A percentile compares a stretch with the other conserved stretches of the same genome.
phyloP scores from a whole-genome alignment of 2,797 vertebrate species.

The Pteronotus mesoamericanus region DNA sequence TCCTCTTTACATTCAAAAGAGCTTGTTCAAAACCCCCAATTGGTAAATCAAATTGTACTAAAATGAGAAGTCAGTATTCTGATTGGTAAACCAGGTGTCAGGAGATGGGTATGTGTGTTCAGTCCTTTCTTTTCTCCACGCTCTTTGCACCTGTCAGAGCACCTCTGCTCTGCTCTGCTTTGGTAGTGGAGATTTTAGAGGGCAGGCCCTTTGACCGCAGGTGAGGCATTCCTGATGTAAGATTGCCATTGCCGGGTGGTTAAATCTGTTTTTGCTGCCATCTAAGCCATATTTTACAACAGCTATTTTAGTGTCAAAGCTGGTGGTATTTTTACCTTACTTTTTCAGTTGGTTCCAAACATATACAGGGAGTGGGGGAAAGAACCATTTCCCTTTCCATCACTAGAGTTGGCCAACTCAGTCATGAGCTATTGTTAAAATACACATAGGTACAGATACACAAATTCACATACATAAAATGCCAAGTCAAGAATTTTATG shows the following conservation, averaged over 20 bases:
- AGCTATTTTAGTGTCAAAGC: neutral
- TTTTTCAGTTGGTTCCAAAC: conserved; percentile 10
- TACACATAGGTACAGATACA: neutral
- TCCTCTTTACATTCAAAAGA: neutral
- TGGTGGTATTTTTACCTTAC: neutral
- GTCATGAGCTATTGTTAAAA: neutral
- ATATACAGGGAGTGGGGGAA: neutral
- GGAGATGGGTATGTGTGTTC: neutral
- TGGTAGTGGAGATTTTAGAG: neutral
- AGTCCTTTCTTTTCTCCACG: fast-evolving
- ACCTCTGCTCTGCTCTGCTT: neutral
- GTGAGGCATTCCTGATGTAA: neutral
- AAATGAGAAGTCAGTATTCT: neutral
- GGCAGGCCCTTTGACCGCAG: neutral
- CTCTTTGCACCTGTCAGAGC: neutral
- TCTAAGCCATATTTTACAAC: neutral
- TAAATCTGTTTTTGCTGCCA: neutral
- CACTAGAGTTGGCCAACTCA: neutral
- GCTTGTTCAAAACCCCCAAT: neutral
- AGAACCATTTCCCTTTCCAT: neutral
- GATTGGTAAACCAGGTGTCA: neutral
- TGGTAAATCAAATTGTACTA: neutral
- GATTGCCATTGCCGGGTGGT: neutral
- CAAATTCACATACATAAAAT: neutral
- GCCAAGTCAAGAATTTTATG: neutral